Evolutionary conservation across 2,113 vertebrate species (phyloP), one percentile per base, ranked within the genome.

Genomic region (Dendrocopos noguchii): DNA sequence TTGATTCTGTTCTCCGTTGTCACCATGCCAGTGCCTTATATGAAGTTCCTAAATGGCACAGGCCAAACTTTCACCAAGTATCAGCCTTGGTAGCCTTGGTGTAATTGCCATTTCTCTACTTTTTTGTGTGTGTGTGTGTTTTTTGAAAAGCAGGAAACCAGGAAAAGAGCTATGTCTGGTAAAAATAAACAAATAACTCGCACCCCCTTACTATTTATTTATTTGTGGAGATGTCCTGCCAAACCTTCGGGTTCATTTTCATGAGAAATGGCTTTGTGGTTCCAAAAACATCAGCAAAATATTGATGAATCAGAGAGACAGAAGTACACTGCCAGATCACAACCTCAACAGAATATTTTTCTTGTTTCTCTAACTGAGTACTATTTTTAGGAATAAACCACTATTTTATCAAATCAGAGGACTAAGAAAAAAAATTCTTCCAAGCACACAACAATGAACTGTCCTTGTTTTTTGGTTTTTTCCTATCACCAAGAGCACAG

Each of bases 201-300:
- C 34, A 50, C 57, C 72, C 6, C 61, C 4, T 65, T 52, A 46
- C 13, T 61, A 39, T 90, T 92, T 92, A 84, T 75, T 92, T 91
- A 60, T 6, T 87, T 60, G 46, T 75, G 27, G 7, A 77, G 10
- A 56, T 57, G 71, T 59, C 25, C 63, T 76, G 33, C 24, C 50
- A 14, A 81, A 94, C 29, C 16, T 50, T 95, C 68, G 71, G 53
- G 57, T 67, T 57, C 27, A 19, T 76, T 87, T 95, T 95, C n/a
- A 64, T 36, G 15, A 87, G 74, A 91, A 92, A 80, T 36, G 21
- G 42, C 15, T 81, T 73, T 79, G 36, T 80, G 52, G 28, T 53
- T 87, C 55, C 80, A 36, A 36, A 63, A 90, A 76, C 34, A 70
- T 66, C 50, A 84, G 63, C 24, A 74, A 88, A 92, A 88, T 36